phyloP scores from a whole-genome alignment of 1,140 invertebrate species.

The Drosophila lowei region DNA sequence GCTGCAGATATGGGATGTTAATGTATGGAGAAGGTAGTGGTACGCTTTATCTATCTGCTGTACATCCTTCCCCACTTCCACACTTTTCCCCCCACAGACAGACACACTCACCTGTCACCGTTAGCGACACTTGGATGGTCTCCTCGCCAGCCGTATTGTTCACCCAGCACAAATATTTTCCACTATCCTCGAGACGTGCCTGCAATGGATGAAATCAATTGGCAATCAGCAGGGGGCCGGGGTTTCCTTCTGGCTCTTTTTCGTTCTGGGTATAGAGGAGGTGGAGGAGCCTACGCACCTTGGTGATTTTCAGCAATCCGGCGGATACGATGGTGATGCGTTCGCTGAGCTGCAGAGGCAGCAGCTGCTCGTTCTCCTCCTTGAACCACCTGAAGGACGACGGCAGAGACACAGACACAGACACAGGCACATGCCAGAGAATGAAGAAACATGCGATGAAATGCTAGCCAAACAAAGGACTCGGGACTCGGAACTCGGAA shows the following conservation, averaged over 20 bases:
- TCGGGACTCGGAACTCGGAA: neutral
- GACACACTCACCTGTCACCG: constrained; percentile 85
- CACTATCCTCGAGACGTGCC: constrained; percentile 90
- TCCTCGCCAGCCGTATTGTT: constrained; percentile 94
- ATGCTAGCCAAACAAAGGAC: constrained; percentile 42
- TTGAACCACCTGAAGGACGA: constrained; percentile 86
- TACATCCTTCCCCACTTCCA: neutral
- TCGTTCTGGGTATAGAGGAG: neutral
- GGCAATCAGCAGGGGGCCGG: constrained; percentile 64
- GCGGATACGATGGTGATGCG: constrained; percentile 85
- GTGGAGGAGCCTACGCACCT: constrained; percentile 80
- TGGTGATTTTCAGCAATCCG: constrained; percentile 86
- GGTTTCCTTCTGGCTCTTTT: constrained; percentile 2
- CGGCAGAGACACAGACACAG: too few relatives aligned
- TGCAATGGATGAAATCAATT: constrained; percentile 76
- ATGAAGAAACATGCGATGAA: constrained; percentile 19
- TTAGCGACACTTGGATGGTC: constrained; percentile 90
- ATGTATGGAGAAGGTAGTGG: too few relatives aligned
- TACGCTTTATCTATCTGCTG: constrained; percentile 15
- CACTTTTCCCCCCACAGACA: neutral
- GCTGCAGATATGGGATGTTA: constrained; percentile 82
- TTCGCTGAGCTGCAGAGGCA: constrained; percentile 86
- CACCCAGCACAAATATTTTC: constrained; percentile 92
- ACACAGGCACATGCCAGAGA: constrained; percentile 3
- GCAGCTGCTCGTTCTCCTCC: constrained; percentile 87